Evolutionary conservation across 92 coral and sea anemone species (phyloP).

Genomic region (Porites rus): DNA sequence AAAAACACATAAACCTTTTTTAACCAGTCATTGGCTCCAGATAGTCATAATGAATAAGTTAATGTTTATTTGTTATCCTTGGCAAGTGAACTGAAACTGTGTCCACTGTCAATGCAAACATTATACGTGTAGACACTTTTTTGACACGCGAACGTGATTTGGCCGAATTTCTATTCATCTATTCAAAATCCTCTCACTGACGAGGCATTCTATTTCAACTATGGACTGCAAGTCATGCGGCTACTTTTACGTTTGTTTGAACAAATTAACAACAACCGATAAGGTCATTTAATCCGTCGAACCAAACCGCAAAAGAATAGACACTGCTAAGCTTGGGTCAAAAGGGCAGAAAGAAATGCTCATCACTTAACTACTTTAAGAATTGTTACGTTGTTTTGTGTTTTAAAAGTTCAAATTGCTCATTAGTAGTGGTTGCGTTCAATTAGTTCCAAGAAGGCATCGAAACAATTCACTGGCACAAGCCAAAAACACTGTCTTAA

Average conservation of each 20-base stretch:
- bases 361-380: neutral
- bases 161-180: neutral
- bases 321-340: slow-evolving; percentile 22
- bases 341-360: slow-evolving; percentile 26
- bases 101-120: neutral
- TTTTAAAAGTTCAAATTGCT: neutral
- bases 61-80: neutral
- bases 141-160: neutral
- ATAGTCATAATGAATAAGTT: neutral
- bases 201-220: neutral
- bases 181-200: neutral
- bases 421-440: neutral
- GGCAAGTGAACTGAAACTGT: neutral
- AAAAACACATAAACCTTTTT: too few species aligned
- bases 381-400: slow-evolving; percentile 1
- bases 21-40: neutral
- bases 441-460: neutral
- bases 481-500: too few species aligned
- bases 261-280: neutral
- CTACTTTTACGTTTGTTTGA: neutral
- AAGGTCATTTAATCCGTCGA: slow-evolving; percentile 37
- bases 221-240: neutral
- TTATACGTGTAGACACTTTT: neutral
- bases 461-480: neutral
- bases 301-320: slow-evolving; percentile 11